Conservation (phyloP, 2,888 invertebrate genomes). For the Apotomis capreana region DNA sequence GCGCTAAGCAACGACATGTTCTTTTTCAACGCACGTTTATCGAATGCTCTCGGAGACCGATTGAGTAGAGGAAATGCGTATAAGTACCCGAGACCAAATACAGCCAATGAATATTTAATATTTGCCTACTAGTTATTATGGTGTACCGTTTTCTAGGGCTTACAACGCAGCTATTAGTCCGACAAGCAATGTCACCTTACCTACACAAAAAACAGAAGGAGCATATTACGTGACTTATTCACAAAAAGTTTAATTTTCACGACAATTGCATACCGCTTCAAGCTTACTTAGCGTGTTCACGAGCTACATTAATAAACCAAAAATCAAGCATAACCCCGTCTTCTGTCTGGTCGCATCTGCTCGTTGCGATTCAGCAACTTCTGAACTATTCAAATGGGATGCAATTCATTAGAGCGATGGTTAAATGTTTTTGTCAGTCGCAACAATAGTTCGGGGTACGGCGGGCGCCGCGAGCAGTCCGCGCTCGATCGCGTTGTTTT, state of each 20-base stretch:
- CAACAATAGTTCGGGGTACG: constrained; percentile 11
- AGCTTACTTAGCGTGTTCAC: constrained; percentile 1
- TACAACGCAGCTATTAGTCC: too few relatives aligned
- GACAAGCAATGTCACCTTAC: too few relatives aligned
- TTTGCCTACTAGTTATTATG: too few relatives aligned
- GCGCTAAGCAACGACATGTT: constrained; percentile 9
- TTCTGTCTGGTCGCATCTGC: constrained; percentile 17
- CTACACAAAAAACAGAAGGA: too few relatives aligned
- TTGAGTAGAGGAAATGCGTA: too few relatives aligned
- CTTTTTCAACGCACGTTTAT: constrained; percentile 3
- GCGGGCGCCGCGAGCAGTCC: constrained; percentile 11
- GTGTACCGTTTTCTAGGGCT: too few relatives aligned
- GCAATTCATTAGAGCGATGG: constrained; percentile 22
- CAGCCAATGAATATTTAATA: too few relatives aligned
- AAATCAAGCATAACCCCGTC: constrained; percentile 4
- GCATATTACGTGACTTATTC: too few relatives aligned
- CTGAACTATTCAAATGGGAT: constrained; percentile 27
- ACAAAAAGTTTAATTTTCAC: too few relatives aligned
- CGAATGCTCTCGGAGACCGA: background rate
- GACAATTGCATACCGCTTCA: background rate
- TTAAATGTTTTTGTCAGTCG: constrained; percentile 27
- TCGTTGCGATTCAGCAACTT: constrained; percentile 20
- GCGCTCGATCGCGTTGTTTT: constrained; percentile 33
- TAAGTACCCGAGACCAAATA: too few relatives aligned
- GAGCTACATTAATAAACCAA: constrained; percentile 14